Evolutionary conservation across 2,113 vertebrate genomes (phyloP), one percentile per base, ranked within the genome.

Genomic region (Podilymbus podiceps): DNA sequence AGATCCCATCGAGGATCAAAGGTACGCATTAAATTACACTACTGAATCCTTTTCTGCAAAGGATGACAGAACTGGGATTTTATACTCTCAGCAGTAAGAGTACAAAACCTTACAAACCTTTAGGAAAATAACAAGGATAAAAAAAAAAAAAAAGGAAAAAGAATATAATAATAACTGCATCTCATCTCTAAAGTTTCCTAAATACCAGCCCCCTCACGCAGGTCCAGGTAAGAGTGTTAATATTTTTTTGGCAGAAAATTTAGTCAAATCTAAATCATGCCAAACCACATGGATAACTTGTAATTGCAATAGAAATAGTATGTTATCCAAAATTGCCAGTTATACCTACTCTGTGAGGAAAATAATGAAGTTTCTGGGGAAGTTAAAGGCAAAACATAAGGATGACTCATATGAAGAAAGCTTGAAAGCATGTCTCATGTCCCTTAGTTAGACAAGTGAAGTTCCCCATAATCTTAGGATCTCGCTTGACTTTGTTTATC

Each of bases 61-160:
- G 77, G 58, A 81, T 85, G 85, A 95, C 76, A 96, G 60, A 85
- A 83, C 64, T 67, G 31, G 47, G 72, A 94, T 96, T 95, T 93
- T 71, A 78, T 71, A 88, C 53, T 42, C 59, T 74, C 82, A 86
- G 82, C 62, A 87, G 33, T 63, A 46, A 67, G 27, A 78, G 49
- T 66, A 75, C 8, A 85, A 53, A 85, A 72, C 44, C 49, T 85
- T 82, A 24, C 6, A 73, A 44, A 75, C 28, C 22, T 84, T 88
- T 21, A 93, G 53, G 35, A 89, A 89, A 93, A 95, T 17, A 44
- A 16, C 33, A 85, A 23, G 9, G 9, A 28, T 12, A 16, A 21
- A 10, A 20, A 17, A 17, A 17, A 14, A 35, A 9, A 50, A 55
- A 9, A 38, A 21, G 8, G 8, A 35, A 44, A 53, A 88, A 59